Evolutionary conservation across 2,888 invertebrate species (phyloP), one percentile per base, ranked within the genome.

Genomic region (Amphipyra berbera): DNA sequence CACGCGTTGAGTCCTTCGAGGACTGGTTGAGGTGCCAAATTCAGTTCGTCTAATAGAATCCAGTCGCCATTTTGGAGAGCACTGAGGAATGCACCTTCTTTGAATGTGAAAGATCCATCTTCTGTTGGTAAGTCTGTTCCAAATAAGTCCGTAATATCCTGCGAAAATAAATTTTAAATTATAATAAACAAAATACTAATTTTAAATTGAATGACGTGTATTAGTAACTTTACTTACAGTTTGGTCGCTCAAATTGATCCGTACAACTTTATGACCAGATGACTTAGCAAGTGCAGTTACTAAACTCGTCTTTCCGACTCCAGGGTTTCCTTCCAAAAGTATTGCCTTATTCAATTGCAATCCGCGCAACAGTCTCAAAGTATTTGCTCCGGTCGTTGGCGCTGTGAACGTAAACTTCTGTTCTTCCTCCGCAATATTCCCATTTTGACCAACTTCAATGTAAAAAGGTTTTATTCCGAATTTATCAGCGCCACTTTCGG

Each of bases 1-100:
- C 99, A 99, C 0, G 99, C 99, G 88, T 99, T 99, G 3, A 99
- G 95, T 33, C 99, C 99, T 95, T 99, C 99, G 12, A 99, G 94
- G 0, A 99, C 99, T 0, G 99, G 98, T 89, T 99, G 99, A 0
- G 99, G 99, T 0, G 99, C 99, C 71, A 99, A 95, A 95, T 99
- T 99, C 73, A 99, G 95, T 95, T 99, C 99, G 89, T 99, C 99
- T 30, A 99, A 94, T 15, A 99, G 95, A 78, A 99, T 97, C 99
- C 99, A 99, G 79, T 98, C 96, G 10, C 98, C 98, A 52, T 97
- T 96, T 92, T 98, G 98, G 21, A 99, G 95, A 0, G 99, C 99
- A 62, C 97, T 97, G 42, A 99, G 93, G 66, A 99, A 96, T 0
- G 99, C 99, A 0, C 99, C 99, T 93, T 99, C 99, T 82, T 98